Conservation (phyloP, 2,888 invertebrate genomes). For the Atherix ibis region DNA sequence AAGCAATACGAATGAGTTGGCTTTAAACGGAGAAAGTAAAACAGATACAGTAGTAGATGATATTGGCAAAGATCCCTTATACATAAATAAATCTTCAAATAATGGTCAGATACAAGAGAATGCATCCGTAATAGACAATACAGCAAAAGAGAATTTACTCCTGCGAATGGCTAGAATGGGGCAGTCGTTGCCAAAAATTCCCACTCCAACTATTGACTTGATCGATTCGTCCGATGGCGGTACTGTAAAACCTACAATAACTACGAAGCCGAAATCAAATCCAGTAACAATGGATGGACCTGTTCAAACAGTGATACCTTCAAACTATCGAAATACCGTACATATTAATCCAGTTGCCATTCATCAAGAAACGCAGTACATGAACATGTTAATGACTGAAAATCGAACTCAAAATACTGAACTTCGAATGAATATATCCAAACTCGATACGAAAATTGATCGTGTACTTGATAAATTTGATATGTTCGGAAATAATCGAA, state of each 20-base stretch:
- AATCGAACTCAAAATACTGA: constrained; percentile 48
- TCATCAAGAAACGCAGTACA: constrained; percentile 26
- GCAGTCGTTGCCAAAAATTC: constrained; percentile 28
- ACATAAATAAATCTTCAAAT: not conserved
- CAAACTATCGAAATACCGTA: constrained; percentile 1
- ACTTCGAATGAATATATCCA: constrained; percentile 45
- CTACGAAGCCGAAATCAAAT: constrained; percentile 13
- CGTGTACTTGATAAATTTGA: constrained; percentile 39
- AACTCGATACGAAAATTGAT: constrained; percentile 47
- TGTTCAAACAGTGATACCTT: constrained; percentile 7
- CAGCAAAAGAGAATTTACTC: constrained; percentile 35
- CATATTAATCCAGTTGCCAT: constrained; percentile 6
- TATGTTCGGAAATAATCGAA: constrained; percentile 7
- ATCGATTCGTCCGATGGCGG: constrained; percentile 36
- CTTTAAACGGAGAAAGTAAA: constrained; percentile 2
- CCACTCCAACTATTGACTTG: constrained; percentile 20
- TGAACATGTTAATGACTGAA: constrained; percentile 42
- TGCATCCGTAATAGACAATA: too few relatives aligned
- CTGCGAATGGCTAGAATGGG: constrained; percentile 44
- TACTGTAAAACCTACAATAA: constrained; percentile 13
- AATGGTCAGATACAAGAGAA: constrained; percentile 4
- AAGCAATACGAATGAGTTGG: not conserved
- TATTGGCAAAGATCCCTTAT: not conserved
- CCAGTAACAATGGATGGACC: constrained; percentile 11
- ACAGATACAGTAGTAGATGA: constrained; percentile 1